A percentile compares a stretch with the other conserved stretches of the same genome.
Evolutionary conservation across 2,113 vertebrate species (phyloP).

Genomic region (Phainopepla nitens): DNA sequence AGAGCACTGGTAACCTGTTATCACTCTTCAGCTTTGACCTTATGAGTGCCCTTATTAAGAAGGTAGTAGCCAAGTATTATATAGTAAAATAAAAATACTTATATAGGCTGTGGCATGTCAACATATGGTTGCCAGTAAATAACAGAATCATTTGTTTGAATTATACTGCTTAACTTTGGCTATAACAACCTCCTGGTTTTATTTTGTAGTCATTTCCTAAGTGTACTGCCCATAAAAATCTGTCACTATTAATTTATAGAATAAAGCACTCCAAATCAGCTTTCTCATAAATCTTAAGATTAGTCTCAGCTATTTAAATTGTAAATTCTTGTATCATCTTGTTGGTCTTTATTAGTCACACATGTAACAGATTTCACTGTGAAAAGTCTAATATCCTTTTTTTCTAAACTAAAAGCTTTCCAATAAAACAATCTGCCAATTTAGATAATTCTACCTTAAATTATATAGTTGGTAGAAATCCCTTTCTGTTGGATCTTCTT

Average conservation of each 20-base stretch:
- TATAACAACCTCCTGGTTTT: background rate
- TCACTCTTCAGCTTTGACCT: background rate
- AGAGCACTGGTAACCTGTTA: background rate
- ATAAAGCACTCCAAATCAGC: constrained; percentile 39
- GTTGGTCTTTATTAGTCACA: constrained; percentile 5
- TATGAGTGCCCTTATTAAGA: background rate
- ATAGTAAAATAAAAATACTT: constrained; percentile 18
- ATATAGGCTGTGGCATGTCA: constrained; percentile 5
- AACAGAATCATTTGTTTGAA: constrained; percentile 31
- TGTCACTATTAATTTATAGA: constrained; percentile 42
- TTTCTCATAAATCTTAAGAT: constrained; percentile 53
- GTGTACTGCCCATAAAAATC: constrained; percentile 43
- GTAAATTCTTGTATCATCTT: constrained; percentile 32
- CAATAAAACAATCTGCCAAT: background rate
- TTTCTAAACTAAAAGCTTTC: background rate
- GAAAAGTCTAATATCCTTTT: background rate
- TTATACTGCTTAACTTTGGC: background rate
- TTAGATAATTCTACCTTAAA: background rate
- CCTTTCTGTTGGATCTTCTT: background rate
- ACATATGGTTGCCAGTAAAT: constrained; percentile 37
- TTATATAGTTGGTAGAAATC: background rate
- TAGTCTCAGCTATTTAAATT: constrained; percentile 42
- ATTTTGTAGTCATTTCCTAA: constrained; percentile 41
- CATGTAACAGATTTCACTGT: background rate
- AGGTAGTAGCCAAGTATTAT: background rate